phyloP scores from a whole-genome alignment of 2,888 invertebrate species.

The Scaptomyza tumidula region DNA sequence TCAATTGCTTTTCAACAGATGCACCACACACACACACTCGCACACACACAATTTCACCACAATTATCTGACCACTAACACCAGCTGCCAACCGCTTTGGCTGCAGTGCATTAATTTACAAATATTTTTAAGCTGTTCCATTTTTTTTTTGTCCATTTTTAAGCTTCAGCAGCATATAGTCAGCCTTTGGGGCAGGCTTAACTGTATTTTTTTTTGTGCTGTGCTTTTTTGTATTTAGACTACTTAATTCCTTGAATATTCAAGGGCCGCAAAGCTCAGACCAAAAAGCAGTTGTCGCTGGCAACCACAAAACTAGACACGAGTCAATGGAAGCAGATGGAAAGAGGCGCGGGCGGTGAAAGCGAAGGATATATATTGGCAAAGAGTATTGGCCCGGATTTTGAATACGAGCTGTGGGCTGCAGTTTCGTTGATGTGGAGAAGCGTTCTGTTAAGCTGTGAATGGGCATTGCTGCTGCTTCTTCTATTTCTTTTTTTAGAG shows the following conservation, averaged over 20 bases:
- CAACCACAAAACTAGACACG: conserved; percentile 71
- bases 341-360: conserved; percentile 8
- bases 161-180: conserved; percentile 21
- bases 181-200: conserved; percentile 46
- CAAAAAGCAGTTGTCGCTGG: conserved; percentile 71
- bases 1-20: conserved; percentile 16
- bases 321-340: conserved; percentile 56
- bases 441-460: conserved; percentile 58
- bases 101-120: conserved; percentile 53
- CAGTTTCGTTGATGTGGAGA: conserved; percentile 57
- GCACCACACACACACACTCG: neutral
- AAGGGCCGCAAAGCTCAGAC: conserved; percentile 43
- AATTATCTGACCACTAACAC: conserved; percentile 55
- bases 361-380: conserved; percentile 53
- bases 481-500: conserved; percentile 48
- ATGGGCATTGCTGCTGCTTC: conserved; percentile 40
- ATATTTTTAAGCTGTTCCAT: conserved; percentile 46
- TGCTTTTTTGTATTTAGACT: conserved; percentile 49
- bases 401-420: conserved; percentile 54
- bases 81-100: conserved; percentile 19
- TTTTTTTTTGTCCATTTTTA: conserved; percentile 7
- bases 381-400: conserved; percentile 59
- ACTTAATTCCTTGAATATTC: conserved; percentile 73
- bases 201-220: conserved; percentile 7
- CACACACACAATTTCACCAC: conserved; percentile 24